phyloP scores from a whole-genome alignment of 2,797 vertebrate genomes.

The Clarias laeviceps region DNA sequence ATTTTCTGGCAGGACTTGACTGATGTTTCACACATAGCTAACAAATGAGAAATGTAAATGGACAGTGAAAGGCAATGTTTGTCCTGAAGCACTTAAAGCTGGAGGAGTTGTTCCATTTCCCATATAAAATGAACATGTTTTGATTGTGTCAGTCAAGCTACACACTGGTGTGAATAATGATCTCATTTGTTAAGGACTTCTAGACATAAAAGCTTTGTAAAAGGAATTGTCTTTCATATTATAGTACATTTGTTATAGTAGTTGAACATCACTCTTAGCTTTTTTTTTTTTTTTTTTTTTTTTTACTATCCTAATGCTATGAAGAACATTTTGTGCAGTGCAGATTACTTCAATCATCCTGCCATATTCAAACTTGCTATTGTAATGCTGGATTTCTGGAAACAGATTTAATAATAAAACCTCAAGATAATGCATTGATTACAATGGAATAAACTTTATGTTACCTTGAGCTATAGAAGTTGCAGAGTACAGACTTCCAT shows the following conservation, averaged over 20 bases:
- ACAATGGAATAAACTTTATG: neutral
- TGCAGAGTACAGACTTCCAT: neutral
- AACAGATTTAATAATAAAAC: slow-evolving; percentile 16
- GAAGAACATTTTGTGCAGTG: neutral
- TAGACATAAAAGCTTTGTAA: neutral
- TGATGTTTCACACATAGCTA: slow-evolving; percentile 12
- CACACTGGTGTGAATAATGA: slow-evolving; percentile 8
- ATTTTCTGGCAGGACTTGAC: slow-evolving; percentile 23
- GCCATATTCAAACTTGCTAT: neutral
- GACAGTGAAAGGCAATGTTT: slow-evolving; percentile 5
- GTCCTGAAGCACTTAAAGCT: neutral
- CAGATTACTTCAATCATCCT: neutral
- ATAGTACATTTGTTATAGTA: neutral
- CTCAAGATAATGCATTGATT: neutral
- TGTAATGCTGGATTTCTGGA: slow-evolving; percentile 9
- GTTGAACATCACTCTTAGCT: neutral
- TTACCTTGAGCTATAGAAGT: neutral
- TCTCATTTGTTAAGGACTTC: neutral
- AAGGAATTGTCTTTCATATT: neutral
- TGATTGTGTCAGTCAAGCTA: neutral
- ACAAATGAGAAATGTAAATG: neutral
- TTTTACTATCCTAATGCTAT: neutral
- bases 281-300: neutral
- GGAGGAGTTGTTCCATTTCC: neutral
- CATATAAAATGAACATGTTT: slow-evolving; percentile 1